Base-by-base conservation (phyloP, 2,797 vertebrate species). In the Lepidocolaptes lacrymiger region DNA sequence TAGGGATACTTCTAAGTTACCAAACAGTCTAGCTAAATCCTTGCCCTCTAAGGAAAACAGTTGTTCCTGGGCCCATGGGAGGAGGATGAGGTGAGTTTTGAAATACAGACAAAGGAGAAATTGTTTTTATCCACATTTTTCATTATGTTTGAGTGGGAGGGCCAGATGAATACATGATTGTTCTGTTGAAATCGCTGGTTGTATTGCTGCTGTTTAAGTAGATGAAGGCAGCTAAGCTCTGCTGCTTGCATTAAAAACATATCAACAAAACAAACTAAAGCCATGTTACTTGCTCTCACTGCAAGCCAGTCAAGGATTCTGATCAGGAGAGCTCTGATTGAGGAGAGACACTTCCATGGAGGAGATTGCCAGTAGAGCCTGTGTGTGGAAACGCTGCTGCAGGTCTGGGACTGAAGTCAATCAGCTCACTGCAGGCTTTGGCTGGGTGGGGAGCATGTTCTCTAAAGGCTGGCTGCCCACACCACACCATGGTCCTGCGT, bases 91-190 rank as follows among this genome's bases (percentile, higher is more conserved):
- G 75, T 80, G 72, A 83, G 71, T 68, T 92, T 87, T 72, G 56
- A 86, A 89, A 69, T 28, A 37, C 27, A 48, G 62, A 95, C 91
- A 96, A 94, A 90, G 63, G 39, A 90, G 85, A 90, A 86, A 43
- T 90, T 96, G 92, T 95, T 90, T 81, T 86, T 86, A 64, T 81
- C 37, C 73, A 59, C 28, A 69, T 72, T 84, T 91, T 95, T 93
- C 58, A 19, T 91, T 0, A 0, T 36, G 43, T 92, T 88, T 46
- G 52, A 88, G 91, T 93, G 62, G 95, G 94, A 78, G 63, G 63
- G 55, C 48, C 28, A 32, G 59, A 86, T 94, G 92, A 96, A 91
- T 78, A 55, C 26, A 10, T 69, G 71, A 63, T 63, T 93, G 85
- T 89, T 91, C 43, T 37, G 21, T 32, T 88, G 67, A 86, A 69